phyloP scores from a whole-genome alignment of 2,797 vertebrate species.

The Myotis findleyi region DNA sequence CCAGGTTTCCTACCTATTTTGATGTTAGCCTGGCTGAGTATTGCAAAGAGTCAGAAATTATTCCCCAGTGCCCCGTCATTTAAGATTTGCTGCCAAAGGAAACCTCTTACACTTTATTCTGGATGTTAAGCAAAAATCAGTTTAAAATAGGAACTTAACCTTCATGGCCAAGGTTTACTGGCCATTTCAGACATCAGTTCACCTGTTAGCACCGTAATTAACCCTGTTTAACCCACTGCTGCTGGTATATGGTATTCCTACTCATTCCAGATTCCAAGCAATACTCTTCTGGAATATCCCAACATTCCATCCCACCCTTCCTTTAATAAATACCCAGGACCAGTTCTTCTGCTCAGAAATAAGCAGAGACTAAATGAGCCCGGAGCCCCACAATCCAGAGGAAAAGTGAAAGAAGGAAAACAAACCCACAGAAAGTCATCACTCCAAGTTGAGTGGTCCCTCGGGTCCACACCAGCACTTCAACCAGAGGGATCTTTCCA shows the following conservation, averaged over 20 bases:
- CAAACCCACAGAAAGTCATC: background rate
- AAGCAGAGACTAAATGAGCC: background rate
- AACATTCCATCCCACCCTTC: background rate
- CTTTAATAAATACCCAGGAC: background rate
- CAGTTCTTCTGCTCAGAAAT: background rate
- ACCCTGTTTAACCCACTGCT: background rate
- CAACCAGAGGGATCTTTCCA: background rate
- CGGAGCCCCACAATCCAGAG: background rate
- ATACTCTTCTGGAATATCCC: conserved; percentile 7
- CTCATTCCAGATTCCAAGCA: background rate
- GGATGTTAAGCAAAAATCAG: background rate
- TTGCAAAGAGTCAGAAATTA: background rate
- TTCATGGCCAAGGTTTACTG: background rate
- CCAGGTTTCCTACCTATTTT: background rate
- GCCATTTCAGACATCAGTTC: background rate
- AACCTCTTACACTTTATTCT: background rate
- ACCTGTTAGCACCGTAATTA: background rate
- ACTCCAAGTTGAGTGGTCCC: background rate
- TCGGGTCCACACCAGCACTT: background rate
- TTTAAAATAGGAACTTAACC: background rate
- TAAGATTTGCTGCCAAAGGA: conserved; percentile 5
- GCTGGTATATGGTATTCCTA: background rate
- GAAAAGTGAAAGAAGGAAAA: background rate
- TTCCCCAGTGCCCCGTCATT: background rate
- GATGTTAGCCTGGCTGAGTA: background rate